Conservation (phyloP, 2,113 vertebrate species). For the Naja naja region DNA sequence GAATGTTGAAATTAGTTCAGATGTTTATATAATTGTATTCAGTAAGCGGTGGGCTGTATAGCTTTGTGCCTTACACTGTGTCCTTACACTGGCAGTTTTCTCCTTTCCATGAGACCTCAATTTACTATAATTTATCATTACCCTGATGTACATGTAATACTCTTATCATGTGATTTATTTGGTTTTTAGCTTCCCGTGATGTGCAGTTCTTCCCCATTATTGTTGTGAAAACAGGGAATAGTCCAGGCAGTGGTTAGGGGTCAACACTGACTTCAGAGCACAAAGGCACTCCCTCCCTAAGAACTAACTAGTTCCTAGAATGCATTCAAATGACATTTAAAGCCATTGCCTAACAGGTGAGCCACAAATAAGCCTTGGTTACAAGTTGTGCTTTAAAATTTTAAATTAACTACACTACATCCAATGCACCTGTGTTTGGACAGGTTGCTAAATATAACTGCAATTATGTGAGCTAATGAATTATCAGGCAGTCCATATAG, state of each 20-base stretch:
- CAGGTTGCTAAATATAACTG: background rate
- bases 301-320: background rate
- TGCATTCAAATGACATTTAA: background rate
- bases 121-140: background rate
- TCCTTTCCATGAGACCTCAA: background rate
- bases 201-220: background rate
- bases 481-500: background rate
- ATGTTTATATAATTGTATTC: background rate
- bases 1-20: background rate
- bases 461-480: background rate
- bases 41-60: background rate
- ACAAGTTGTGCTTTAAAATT: background rate
- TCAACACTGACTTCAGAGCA: background rate
- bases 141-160: background rate
- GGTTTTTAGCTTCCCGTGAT: background rate
- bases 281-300: background rate
- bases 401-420: background rate
- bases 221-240: background rate
- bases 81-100: background rate
- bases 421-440: background rate
- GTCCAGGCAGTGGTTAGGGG: background rate
- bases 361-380: background rate
- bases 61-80: background rate
- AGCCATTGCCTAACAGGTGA: background rate
- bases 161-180: background rate